Percentiles rank a stretch among this genome's conserved stretches.
phyloP scores from a whole-genome alignment of 1,140 invertebrate genomes.

The Drosophila kanapiae region DNA sequence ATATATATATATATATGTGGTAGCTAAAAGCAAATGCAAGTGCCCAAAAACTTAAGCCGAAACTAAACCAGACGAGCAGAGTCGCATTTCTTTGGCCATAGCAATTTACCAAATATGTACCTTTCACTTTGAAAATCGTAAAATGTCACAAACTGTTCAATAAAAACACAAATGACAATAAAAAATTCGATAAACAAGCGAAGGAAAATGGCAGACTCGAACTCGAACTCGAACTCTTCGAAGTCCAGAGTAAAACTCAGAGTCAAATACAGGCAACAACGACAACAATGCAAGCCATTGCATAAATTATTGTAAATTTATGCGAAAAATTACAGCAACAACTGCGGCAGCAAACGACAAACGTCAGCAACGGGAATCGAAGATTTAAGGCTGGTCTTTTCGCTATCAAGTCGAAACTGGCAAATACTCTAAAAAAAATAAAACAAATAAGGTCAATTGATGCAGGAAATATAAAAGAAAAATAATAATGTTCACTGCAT shows the following conservation, averaged over 20 bases:
- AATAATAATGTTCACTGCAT: no score
- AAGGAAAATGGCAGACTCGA: conserved; percentile 38
- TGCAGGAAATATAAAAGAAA: neutral
- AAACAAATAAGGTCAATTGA: no score
- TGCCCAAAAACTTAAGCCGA: conserved; percentile 16
- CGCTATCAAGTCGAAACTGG: conserved; percentile 12
- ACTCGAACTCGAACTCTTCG: neutral
- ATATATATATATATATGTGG: conserved; percentile 11
- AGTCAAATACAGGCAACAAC: conserved; percentile 25
- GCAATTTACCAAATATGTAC: conserved; percentile 77
- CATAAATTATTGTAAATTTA: conserved; percentile 78
- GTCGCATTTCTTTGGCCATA: conserved; percentile 56
- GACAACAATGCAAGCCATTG: conserved; percentile 67
- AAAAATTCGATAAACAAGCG: conserved; percentile 71
- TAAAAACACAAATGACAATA: conserved; percentile 71
- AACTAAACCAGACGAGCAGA: conserved; percentile 34
- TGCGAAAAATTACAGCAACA: conserved; percentile 72
- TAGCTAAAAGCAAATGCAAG: conserved; percentile 8
- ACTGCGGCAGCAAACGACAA: conserved; percentile 32
- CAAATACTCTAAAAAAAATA: conserved; percentile 2
- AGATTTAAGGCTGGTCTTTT: conserved; percentile 29
- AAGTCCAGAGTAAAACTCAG: conserved; percentile 12
- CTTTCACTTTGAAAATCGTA: conserved; percentile 78
- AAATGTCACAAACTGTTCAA: conserved; percentile 78
- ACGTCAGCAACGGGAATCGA: conserved; percentile 28